Evolutionary conservation across 2,113 vertebrate genomes (phyloP).

Genomic region (Girardinichthys multiradiatus): DNA sequence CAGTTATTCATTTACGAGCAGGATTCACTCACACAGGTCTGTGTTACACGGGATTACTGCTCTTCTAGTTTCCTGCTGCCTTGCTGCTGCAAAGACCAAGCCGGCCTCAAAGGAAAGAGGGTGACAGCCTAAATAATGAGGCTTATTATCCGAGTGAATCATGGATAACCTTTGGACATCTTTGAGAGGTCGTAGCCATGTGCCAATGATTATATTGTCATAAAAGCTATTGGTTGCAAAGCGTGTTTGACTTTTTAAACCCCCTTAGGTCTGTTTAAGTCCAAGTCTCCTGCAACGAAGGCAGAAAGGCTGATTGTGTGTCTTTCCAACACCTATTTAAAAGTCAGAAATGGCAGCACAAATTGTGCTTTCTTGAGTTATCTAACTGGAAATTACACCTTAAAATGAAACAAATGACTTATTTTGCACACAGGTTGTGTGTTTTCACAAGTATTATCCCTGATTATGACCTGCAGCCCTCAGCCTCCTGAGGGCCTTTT

Average conservation of each 20-base stretch:
- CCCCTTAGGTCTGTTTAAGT: slow-evolving; percentile 42
- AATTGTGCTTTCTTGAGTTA: slow-evolving; percentile 58
- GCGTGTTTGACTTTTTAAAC: slow-evolving; percentile 38
- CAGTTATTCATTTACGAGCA: slow-evolving; percentile 28
- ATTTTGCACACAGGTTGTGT: slow-evolving; percentile 29
- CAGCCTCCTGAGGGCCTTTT: not conserved
- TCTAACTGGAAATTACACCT: slow-evolving; percentile 43
- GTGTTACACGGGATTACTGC: slow-evolving; percentile 41
- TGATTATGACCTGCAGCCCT: slow-evolving; percentile 23
- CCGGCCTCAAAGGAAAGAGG: slow-evolving; percentile 47
- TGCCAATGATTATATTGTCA: slow-evolving; percentile 68
- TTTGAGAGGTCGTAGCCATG: slow-evolving; percentile 62
- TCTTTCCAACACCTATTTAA: slow-evolving; percentile 47
- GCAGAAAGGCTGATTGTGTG: slow-evolving; percentile 50
- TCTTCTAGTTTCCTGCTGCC: slow-evolving; percentile 32
- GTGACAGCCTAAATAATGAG: slow-evolving; percentile 74
- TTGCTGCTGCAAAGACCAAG: slow-evolving; percentile 55
- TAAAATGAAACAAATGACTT: slow-evolving; percentile 53
- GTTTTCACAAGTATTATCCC: slow-evolving; percentile 29
- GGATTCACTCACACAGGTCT: slow-evolving; percentile 8
- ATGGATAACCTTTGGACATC: slow-evolving; percentile 71
- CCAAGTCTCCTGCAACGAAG: slow-evolving; percentile 13
- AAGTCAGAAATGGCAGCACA: slow-evolving; percentile 33
- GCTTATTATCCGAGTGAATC: slow-evolving; percentile 73
- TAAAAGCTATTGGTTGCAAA: slow-evolving; percentile 63